These are phyloP conservation scores for Luehdorfia chinensis DNA, from an alignment of 1,140 invertebrate species.

Conservation along the genomic window DNA sequence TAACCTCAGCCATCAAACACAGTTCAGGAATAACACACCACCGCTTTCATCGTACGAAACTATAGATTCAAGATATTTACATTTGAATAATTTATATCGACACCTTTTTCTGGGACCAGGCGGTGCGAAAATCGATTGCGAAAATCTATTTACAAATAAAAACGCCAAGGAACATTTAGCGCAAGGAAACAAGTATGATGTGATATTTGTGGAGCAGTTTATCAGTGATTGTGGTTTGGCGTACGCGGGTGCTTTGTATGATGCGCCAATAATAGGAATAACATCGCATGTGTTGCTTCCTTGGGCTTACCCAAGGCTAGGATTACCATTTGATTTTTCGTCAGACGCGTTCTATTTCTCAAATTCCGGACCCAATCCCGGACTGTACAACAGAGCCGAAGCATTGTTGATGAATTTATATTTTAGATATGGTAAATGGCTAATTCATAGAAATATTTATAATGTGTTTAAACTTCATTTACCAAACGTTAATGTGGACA, in stretches of 20 bases:
- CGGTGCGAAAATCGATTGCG: slow-evolving; percentile 44
- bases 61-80: slow-evolving; percentile 21
- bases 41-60: slow-evolving; percentile 34
- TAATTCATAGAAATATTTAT: slow-evolving; percentile 40
- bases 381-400: slow-evolving; percentile 58
- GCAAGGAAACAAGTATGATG: slow-evolving; percentile 77
- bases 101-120: slow-evolving; percentile 24
- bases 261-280: slow-evolving; percentile 80
- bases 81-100: slow-evolving; percentile 30
- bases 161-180: slow-evolving; percentile 50
- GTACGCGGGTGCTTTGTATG: slow-evolving; percentile 75
- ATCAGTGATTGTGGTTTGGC: slow-evolving; percentile 82
- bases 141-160: slow-evolving; percentile 50
- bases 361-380: slow-evolving; percentile 71
- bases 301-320: slow-evolving; percentile 77
- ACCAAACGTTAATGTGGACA: slow-evolving; percentile 69
- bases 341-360: slow-evolving; percentile 77
- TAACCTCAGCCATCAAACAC: slow-evolving; percentile 25
- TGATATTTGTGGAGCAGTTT: slow-evolving; percentile 83
- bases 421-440: slow-evolving; percentile 27
- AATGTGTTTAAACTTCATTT: slow-evolving; percentile 68
- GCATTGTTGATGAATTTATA: slow-evolving; percentile 34
- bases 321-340: slow-evolving; percentile 75
- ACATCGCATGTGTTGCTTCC: slow-evolving; percentile 77
- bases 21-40: slow-evolving; percentile 3